phyloP scores from a whole-genome alignment of 2,797 vertebrate species.

The Neosilurus hyrtlii region DNA sequence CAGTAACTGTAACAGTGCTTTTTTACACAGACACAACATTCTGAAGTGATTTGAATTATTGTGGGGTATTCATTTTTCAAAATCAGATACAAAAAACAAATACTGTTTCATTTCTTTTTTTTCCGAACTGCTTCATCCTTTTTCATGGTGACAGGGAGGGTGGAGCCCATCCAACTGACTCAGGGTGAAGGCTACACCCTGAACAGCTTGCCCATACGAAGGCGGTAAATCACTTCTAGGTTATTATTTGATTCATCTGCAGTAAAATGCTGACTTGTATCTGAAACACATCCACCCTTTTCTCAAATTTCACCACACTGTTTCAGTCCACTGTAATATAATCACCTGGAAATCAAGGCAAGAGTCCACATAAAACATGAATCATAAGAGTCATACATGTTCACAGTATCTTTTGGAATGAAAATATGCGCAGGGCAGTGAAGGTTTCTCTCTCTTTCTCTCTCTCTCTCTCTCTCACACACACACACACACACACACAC shows the following conservation, averaged over 20 bases:
- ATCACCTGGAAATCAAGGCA: constrained; percentile 24
- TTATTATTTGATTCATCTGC: constrained; percentile 12
- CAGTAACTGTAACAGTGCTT: not conserved
- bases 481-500: too few relatives aligned
- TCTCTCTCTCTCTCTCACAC: not conserved
- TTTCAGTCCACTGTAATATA: constrained; percentile 17
- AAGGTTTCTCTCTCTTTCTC: not conserved
- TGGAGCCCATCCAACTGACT: too few relatives aligned
- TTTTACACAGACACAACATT: not conserved
- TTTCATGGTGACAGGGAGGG: too few relatives aligned
- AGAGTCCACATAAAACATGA: constrained; percentile 29
- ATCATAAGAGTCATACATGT: not conserved
- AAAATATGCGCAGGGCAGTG: constrained; percentile 1
- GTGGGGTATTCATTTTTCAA: not conserved
- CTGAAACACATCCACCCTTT: constrained; percentile 27
- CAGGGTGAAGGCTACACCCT: too few relatives aligned
- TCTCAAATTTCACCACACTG: not conserved
- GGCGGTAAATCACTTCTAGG: constrained; percentile 5
- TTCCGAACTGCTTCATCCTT: too few relatives aligned
- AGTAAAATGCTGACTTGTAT: constrained; percentile 3
- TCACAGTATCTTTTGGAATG: constrained; percentile 8
- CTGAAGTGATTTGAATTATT: not conserved
- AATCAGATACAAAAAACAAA: not conserved
- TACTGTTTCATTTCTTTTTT: too few relatives aligned
- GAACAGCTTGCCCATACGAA: not conserved